These are phyloP conservation scores for Physella acuta DNA, from an alignment of 1,140 invertebrate species.

Conservation along the genomic window DNA sequence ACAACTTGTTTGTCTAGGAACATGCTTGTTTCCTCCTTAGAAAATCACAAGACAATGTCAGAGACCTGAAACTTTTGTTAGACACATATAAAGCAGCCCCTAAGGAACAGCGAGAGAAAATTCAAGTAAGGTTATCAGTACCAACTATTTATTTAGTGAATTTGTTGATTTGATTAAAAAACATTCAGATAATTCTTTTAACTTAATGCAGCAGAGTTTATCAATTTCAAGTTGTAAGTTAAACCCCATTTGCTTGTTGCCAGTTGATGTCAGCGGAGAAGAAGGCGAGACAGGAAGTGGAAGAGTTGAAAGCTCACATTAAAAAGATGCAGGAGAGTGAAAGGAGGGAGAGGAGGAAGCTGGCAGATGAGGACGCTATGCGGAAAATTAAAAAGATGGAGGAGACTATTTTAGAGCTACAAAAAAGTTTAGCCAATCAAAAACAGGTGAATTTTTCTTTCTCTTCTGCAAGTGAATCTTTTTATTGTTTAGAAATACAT, in stretches of 20 bases:
- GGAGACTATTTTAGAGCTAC: conserved; percentile 71
- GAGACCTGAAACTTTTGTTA: conserved; percentile 82
- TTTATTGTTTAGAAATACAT: too few relatives aligned
- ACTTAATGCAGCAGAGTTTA: too few relatives aligned
- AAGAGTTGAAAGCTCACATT: conserved; percentile 73
- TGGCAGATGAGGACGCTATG: conserved; percentile 92
- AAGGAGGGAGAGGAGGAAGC: conserved; percentile 85
- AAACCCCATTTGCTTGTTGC: neutral
- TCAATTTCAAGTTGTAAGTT: neutral
- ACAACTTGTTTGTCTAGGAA: too few relatives aligned
- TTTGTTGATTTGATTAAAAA: too few relatives aligned
- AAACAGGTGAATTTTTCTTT: conserved; percentile 69
- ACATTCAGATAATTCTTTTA: too few relatives aligned
- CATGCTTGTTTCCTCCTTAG: conserved; percentile 65
- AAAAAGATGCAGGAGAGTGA: conserved; percentile 75
- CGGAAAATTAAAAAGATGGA: conserved; percentile 93
- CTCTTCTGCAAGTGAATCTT: too few relatives aligned
- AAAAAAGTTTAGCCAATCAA: conserved; percentile 67
- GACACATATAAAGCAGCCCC: conserved; percentile 97
- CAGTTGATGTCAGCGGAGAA: conserved; percentile 89
- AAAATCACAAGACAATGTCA: conserved; percentile 71
- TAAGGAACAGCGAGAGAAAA: conserved; percentile 94
- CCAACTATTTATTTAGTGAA: too few relatives aligned
- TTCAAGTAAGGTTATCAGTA: too few relatives aligned
- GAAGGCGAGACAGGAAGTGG: conserved; percentile 80